phyloP scores from a whole-genome alignment of 2,888 invertebrate genomes.

The Polietes domitor region DNA sequence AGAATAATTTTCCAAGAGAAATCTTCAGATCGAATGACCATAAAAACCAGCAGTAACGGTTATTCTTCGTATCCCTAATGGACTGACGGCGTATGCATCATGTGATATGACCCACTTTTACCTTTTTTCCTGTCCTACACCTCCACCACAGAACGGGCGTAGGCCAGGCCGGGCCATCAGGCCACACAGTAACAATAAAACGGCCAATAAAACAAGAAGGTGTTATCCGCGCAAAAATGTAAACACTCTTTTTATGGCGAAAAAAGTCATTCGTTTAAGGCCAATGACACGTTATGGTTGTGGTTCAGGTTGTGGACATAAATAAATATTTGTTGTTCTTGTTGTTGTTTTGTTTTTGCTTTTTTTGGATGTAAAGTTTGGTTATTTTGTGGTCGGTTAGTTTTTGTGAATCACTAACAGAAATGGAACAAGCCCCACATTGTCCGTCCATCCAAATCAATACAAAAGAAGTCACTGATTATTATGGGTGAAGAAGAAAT shows the following conservation, averaged over 20 bases:
- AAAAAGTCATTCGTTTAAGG: constrained; percentile 41
- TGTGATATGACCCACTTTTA: constrained; percentile 10
- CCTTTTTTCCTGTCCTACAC: not conserved
- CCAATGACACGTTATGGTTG: constrained; percentile 52
- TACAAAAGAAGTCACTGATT: not conserved
- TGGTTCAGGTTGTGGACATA: not conserved
- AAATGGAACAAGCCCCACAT: not conserved
- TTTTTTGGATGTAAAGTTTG: not conserved
- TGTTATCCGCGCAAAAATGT: not conserved
- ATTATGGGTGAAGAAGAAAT: not conserved
- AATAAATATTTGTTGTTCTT: constrained; percentile 16
- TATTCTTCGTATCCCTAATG: not conserved
- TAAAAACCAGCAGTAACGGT: not conserved
- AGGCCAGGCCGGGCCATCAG: not conserved
- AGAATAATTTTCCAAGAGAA: not conserved
- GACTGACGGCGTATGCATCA: not conserved
- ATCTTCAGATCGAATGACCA: not conserved
- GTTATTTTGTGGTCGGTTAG: not conserved
- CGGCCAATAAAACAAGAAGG: not conserved
- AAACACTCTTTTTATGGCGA: not conserved
- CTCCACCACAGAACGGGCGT: not conserved
- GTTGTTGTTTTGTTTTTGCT: not conserved
- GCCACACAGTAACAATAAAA: constrained; percentile 6
- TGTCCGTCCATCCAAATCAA: not conserved
- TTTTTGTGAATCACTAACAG: constrained; percentile 4